Conservation (phyloP, 2,888 invertebrate species). For the Aphidius colemani region DNA sequence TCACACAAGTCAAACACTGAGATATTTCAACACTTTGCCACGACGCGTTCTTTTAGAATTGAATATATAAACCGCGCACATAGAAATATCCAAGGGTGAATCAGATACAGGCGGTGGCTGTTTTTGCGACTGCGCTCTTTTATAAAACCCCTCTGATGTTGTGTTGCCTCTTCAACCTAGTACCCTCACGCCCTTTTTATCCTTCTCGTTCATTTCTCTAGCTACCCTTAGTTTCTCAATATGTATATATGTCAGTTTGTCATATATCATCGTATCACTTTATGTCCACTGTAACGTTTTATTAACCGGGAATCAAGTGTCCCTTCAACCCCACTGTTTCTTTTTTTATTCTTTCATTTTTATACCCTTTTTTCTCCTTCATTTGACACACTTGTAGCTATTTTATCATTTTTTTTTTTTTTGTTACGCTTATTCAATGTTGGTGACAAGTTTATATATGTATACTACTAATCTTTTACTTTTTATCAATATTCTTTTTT, state of each 20-base stretch:
- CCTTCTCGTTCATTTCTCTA: slow-evolving; percentile 28
- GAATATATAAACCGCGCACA: slow-evolving; percentile 8
- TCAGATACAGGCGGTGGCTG: slow-evolving; percentile 40
- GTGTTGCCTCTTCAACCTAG: slow-evolving; percentile 43
- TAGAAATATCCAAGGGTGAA: slow-evolving; percentile 27
- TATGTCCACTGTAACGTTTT: slow-evolving; percentile 49
- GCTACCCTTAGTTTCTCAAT: slow-evolving; percentile 23
- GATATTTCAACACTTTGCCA: slow-evolving; percentile 8
- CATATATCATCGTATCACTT: slow-evolving; percentile 51
- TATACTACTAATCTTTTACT: slow-evolving; percentile 28
- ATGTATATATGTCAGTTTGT: slow-evolving; percentile 44
- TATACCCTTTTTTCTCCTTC: background rate
- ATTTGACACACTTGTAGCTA: background rate
- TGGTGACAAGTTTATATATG: background rate
- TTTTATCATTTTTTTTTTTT: slow-evolving; percentile 1
- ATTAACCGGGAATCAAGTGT: slow-evolving; percentile 50
- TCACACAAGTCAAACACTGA: slow-evolving; percentile 45
- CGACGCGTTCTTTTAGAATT: slow-evolving; percentile 11
- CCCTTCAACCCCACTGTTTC: slow-evolving; percentile 10
- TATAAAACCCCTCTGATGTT: slow-evolving; percentile 25
- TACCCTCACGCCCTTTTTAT: slow-evolving; percentile 34
- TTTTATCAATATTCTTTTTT: background rate
- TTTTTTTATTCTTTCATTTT: slow-evolving; percentile 1
- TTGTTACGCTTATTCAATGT: background rate
- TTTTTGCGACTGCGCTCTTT: slow-evolving; percentile 51